Percentiles rank a stretch among this genome's conserved stretches.
Evolutionary conservation across 2,113 vertebrate species (phyloP).

Genomic region (Etheostoma spectabile): DNA sequence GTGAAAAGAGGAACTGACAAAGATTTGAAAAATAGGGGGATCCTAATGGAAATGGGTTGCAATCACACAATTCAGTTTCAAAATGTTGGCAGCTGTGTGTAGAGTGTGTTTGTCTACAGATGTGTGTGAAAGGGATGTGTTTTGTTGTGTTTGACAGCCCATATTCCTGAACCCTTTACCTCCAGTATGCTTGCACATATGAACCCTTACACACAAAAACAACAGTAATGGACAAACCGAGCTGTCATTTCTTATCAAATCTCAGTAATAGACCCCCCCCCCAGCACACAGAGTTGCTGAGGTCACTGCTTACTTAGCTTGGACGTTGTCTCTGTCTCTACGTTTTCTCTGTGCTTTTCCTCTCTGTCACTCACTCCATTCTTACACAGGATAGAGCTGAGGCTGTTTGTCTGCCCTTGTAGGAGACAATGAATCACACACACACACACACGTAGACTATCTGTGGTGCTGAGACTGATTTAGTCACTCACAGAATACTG

Average conservation of each 20-base stretch:
- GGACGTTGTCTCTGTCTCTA: slow-evolving; percentile 20
- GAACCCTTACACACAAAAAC: slow-evolving; percentile 12
- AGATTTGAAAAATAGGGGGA: slow-evolving; percentile 1
- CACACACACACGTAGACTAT: slow-evolving; percentile 29
- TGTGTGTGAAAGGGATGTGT: slow-evolving; percentile 28
- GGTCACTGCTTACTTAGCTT: slow-evolving; percentile 55
- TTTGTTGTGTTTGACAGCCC: slow-evolving; percentile 41
- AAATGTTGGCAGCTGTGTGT: slow-evolving; percentile 38
- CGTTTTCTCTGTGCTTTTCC: slow-evolving; percentile 19
- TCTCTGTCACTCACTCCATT: slow-evolving; percentile 49
- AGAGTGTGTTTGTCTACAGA: slow-evolving; percentile 17
- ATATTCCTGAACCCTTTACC: slow-evolving; percentile 38
- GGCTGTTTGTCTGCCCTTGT: slow-evolving; percentile 58
- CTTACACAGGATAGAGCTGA: slow-evolving; percentile 25
- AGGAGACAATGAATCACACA: slow-evolving; percentile 69
- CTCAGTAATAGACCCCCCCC: slow-evolving; percentile 60
- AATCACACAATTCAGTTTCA: slow-evolving; percentile 29
- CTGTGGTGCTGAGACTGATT: slow-evolving; percentile 51
- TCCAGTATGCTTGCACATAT: background rate
- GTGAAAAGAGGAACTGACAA: background rate
- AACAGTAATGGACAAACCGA: slow-evolving; percentile 37
- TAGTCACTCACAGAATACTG: slow-evolving; percentile 69
- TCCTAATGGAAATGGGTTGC: slow-evolving; percentile 4
- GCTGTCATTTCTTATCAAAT: slow-evolving; percentile 66
- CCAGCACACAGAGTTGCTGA: slow-evolving; percentile 37